Evolutionary conservation across 2,888 invertebrate genomes (phyloP).

Genomic region (Hirudinaria manillensis): DNA sequence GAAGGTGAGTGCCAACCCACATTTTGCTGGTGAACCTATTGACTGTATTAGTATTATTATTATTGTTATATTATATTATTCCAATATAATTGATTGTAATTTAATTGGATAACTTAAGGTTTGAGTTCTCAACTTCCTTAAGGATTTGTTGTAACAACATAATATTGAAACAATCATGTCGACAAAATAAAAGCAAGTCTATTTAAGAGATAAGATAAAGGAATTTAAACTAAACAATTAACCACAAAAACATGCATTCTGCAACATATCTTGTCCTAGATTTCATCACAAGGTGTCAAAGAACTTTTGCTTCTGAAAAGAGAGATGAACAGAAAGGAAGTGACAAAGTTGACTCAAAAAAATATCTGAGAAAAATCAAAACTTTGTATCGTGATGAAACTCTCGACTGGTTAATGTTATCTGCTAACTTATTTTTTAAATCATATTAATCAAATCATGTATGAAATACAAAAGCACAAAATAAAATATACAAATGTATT

Average conservation of each 20-base stretch:
- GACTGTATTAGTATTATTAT: not conserved
- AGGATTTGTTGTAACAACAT: too few species aligned
- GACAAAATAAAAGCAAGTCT: too few species aligned
- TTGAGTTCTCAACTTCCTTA: too few species aligned
- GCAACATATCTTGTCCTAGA: not conserved
- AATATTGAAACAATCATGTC: too few species aligned
- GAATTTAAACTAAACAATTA: not conserved
- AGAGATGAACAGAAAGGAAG: not conserved
- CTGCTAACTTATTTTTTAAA: too few species aligned
- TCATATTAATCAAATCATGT: too few species aligned
- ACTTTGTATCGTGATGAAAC: not conserved
- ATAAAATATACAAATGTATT: too few species aligned
- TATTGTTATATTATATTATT: not conserved
- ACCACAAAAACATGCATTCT: not conserved
- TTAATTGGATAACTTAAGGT: not conserved
- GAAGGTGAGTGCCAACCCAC: constrained; percentile 43
- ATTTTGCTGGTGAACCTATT: not conserved
- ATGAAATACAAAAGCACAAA: too few species aligned
- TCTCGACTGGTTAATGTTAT: not conserved
- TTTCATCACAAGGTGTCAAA: not conserved
- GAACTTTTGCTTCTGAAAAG: not conserved
- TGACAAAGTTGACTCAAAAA: not conserved
- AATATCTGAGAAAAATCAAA: not conserved
- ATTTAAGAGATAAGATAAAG: not conserved
- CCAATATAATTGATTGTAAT: not conserved